Conservation (phyloP, 2,888 invertebrate genomes). For the Atrina japonica region DNA sequence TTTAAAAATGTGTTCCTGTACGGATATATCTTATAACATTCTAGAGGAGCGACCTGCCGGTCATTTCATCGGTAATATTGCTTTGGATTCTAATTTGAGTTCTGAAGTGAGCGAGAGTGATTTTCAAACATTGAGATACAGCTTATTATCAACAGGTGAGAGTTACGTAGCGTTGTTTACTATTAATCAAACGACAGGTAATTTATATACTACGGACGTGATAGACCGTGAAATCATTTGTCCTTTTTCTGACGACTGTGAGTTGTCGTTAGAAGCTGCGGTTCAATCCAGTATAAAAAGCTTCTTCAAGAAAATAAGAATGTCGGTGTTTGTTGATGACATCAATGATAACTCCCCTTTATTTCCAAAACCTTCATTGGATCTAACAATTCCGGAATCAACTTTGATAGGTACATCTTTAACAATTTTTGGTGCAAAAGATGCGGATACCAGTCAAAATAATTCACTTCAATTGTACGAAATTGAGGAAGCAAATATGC, state of each 20-base stretch:
- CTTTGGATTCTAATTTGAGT: conserved; percentile 79
- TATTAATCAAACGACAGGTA: conserved; percentile 92
- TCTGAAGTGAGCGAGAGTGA: conserved; percentile 48
- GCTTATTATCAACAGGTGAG: conserved; percentile 54
- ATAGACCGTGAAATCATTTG: conserved; percentile 52
- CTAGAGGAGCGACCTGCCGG: conserved; percentile 68
- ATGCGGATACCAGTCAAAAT: conserved; percentile 86
- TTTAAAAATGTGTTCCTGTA: conserved; percentile 12
- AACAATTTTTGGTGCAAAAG: conserved; percentile 84
- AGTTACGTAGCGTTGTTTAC: conserved; percentile 85
- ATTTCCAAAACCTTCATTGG: conserved; percentile 47
- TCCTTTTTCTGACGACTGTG: conserved; percentile 44
- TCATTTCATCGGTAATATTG: conserved; percentile 66
- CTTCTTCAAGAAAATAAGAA: conserved; percentile 83
- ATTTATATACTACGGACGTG: conserved; percentile 85
- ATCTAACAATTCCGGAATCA: conserved; percentile 49
- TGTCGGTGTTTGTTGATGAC: conserved; percentile 59
- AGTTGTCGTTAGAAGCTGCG: conserved; percentile 50
- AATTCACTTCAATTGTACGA: conserved; percentile 86
- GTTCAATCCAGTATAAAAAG: conserved; percentile 56
- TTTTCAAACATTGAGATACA: conserved; percentile 57
- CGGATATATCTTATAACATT: conserved; percentile 63
- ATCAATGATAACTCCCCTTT: conserved; percentile 67
- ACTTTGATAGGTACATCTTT: conserved; percentile 45
- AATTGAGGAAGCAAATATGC: conserved; percentile 36